phyloP scores from a whole-genome alignment of 2,797 vertebrate species.

The Mormyrops attenuatus region DNA sequence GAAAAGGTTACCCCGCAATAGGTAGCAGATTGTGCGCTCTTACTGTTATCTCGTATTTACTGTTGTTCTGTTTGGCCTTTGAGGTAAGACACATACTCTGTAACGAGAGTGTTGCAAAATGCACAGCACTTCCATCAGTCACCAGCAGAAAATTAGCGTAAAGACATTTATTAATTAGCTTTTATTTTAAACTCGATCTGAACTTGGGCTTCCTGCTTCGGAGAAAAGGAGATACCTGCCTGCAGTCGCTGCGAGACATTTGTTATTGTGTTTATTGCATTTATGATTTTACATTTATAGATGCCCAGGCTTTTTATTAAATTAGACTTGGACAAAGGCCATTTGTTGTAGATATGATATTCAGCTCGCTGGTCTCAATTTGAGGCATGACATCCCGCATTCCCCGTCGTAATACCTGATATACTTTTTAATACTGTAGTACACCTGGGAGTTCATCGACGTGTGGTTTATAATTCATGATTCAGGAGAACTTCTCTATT shows the following conservation, averaged over 20 bases:
- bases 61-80: neutral
- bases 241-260: neutral
- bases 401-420: neutral
- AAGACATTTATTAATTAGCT: neutral
- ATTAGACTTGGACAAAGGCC: neutral
- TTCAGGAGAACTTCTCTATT: neutral
- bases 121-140: neutral
- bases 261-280: neutral
- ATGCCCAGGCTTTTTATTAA: neutral
- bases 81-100: neutral
- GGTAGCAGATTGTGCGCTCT: neutral
- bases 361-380: neutral
- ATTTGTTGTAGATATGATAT: neutral
- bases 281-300: neutral
- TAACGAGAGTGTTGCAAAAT: neutral
- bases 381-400: neutral
- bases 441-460: neutral
- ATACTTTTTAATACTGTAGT: neutral
- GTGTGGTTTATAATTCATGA: neutral
- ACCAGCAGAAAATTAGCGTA: neutral
- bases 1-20: neutral
- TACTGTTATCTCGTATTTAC: neutral
- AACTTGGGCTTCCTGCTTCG: neutral
- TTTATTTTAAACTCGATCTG: neutral
- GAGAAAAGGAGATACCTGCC: neutral